These are phyloP conservation scores for Colistium nudipinnis DNA, from an alignment of 2,113 vertebrate species.

Conservation along the genomic window DNA sequence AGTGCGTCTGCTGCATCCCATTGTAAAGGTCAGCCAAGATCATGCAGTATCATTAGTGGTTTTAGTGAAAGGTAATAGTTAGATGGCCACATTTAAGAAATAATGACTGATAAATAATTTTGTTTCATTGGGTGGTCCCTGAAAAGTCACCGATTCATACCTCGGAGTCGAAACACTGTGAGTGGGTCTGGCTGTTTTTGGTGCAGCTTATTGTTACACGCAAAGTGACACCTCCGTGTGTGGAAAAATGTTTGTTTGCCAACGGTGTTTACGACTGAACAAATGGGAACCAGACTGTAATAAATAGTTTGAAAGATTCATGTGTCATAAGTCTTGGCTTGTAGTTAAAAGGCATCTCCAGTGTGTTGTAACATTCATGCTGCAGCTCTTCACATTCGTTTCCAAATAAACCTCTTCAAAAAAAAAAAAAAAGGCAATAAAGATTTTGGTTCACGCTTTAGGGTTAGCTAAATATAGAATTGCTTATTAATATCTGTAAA, in stretches of 20 bases:
- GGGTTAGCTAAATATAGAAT: too few relatives aligned
- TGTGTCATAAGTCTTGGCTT: slow-evolving; percentile 2
- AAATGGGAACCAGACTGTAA: slow-evolving; percentile 14
- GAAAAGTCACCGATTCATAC: neutral
- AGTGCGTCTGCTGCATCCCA: neutral
- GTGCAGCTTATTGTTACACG: neutral
- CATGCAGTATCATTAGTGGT: neutral
- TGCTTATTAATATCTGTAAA: too few relatives aligned
- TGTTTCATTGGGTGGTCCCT: neutral
- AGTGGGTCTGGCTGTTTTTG: neutral
- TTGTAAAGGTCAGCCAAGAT: neutral
- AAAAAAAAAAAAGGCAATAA: too few relatives aligned
- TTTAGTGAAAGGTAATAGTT: neutral
- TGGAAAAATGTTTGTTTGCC: neutral
- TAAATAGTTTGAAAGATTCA: slow-evolving; percentile 13
- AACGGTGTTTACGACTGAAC: neutral
- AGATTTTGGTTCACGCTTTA: too few relatives aligned
- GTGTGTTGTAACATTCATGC: neutral
- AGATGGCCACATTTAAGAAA: neutral
- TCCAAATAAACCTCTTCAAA: too few relatives aligned
- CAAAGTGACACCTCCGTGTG: neutral
- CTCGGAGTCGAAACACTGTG: neutral
- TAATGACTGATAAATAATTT: neutral
- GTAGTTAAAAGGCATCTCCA: neutral
- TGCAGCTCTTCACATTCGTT: neutral